Evolutionary conservation across 2,797 vertebrate genomes (phyloP).

Genomic region (Salmo trutta): DNA sequence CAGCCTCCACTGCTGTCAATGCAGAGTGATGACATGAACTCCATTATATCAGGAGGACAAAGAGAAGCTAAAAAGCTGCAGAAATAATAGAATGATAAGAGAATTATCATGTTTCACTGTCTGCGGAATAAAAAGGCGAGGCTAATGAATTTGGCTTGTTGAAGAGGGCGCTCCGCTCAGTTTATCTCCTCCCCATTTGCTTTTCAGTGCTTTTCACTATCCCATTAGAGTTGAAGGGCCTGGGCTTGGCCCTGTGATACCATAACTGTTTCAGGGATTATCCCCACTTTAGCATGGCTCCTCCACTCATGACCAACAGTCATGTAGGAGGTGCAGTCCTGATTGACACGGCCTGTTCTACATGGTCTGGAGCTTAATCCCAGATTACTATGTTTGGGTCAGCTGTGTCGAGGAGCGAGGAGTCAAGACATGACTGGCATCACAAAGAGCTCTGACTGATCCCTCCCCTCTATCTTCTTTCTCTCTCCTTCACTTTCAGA

Average conservation of each 20-base stretch:
- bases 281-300: background rate
- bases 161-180: background rate
- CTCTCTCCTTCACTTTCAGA: background rate
- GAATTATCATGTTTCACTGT: conserved; percentile 12
- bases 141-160: conserved; percentile 28
- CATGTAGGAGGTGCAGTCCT: conserved; percentile 27
- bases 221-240: conserved; percentile 14
- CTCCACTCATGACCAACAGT: conserved; percentile 39
- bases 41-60: too few relatives aligned
- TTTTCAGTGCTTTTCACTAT: conserved; percentile 10
- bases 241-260: conserved; percentile 53
- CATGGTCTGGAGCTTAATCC: conserved; percentile 20
- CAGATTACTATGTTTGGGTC: conserved; percentile 36
- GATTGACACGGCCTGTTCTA: conserved; percentile 36
- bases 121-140: conserved; percentile 14
- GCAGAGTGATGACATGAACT: too few relatives aligned
- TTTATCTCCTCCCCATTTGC: background rate
- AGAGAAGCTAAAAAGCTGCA: too few relatives aligned
- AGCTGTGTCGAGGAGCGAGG: conserved; percentile 16
- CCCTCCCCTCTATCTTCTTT: background rate
- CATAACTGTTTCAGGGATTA: conserved; percentile 7
- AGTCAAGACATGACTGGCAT: conserved; percentile 16
- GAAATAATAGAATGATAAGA: too few relatives aligned
- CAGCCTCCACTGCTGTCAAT: too few relatives aligned
- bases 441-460: conserved; percentile 27